Conservation (phyloP, 1,140 invertebrate species). For the Bombus sylvicola region DNA sequence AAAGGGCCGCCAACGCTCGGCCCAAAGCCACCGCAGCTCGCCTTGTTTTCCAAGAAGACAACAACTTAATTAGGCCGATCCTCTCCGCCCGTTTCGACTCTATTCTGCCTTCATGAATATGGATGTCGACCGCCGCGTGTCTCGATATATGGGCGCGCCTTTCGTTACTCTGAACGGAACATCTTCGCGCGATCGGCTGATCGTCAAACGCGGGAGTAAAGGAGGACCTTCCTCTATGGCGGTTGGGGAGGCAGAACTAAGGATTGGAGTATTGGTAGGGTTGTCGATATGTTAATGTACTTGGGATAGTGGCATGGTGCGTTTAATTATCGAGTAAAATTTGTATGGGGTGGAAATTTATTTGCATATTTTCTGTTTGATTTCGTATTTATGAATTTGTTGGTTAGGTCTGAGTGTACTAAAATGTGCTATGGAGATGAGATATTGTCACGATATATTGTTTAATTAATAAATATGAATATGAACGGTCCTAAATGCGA, state of each 20-base stretch:
- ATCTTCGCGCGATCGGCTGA: conserved; percentile 51
- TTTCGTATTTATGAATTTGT: too few relatives aligned
- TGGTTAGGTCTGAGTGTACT: too few relatives aligned
- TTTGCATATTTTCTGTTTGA: too few relatives aligned
- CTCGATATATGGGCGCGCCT: conserved; percentile 61
- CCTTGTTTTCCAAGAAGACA: conserved; percentile 80
- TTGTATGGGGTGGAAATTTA: background rate
- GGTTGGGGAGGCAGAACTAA: background rate
- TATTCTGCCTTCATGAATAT: conserved; percentile 77
- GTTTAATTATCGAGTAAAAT: background rate
- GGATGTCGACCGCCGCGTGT: conserved; percentile 66
- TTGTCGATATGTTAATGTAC: background rate
- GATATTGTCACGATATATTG: background rate
- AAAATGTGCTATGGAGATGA: too few relatives aligned
- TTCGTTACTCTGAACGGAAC: conserved; percentile 43
- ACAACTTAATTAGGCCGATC: conserved; percentile 81
- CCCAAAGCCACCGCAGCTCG: conserved; percentile 72
- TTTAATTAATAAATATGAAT: background rate
- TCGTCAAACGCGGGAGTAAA: conserved; percentile 32
- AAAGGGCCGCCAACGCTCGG: conserved; percentile 45
- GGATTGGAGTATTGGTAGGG: background rate
- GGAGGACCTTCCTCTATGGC: background rate
- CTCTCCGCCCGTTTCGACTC: conserved; percentile 77
- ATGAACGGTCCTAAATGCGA: background rate
- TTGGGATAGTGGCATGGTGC: background rate